Percentiles rank a stretch among this genome's conserved stretches.
phyloP scores from a whole-genome alignment of 2,113 vertebrate species.

The Corvus moneduloides region DNA sequence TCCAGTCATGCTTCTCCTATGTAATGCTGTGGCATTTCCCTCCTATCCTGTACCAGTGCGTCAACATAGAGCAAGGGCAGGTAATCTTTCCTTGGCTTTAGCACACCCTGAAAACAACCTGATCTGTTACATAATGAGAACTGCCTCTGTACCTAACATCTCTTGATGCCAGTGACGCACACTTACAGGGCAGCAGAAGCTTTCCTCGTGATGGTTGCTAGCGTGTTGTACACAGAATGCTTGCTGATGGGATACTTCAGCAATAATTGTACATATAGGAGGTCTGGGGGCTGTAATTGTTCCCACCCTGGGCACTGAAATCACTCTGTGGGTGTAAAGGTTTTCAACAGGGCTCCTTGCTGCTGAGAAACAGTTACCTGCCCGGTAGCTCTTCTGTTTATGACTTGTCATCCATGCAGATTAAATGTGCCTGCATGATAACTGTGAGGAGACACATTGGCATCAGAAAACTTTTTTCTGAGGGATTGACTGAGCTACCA shows the following conservation, averaged over 20 bases:
- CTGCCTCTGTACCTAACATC: background rate
- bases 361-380: background rate
- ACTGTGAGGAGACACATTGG: background rate
- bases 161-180: rapidly evolving
- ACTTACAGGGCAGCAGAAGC: background rate
- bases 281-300: background rate
- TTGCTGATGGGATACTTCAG: background rate
- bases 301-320: background rate
- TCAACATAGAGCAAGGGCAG: background rate
- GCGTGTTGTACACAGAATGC: background rate
- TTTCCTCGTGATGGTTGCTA: background rate
- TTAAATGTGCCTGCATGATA: background rate
- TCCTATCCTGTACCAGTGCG: background rate
- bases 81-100: background rate
- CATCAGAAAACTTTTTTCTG: background rate
- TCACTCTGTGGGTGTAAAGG: rapidly evolving
- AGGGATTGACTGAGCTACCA: background rate
- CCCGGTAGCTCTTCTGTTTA: background rate
- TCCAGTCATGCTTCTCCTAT: background rate
- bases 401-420: background rate
- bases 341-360: background rate
- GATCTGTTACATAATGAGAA: background rate
- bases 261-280: background rate
- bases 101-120: background rate
- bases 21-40: background rate